phyloP scores from a whole-genome alignment of 64 coral and sea anemone genomes.

The Platygyra sinensis region DNA sequence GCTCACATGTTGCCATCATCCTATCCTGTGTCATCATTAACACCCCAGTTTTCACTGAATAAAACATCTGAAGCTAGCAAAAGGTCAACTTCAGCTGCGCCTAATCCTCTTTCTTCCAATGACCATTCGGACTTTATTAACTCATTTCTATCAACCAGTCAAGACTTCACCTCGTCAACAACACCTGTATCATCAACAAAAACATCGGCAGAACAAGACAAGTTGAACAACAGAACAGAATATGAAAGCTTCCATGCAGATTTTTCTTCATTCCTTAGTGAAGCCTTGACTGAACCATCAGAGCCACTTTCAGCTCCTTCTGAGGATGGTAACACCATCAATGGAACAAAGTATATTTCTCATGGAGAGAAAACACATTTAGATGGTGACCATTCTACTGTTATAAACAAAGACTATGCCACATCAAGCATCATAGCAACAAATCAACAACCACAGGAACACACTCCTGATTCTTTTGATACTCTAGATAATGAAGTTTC shows the following conservation, averaged over 20 bases:
- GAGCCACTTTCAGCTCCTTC: background rate
- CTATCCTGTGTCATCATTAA: background rate
- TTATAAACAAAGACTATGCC: background rate
- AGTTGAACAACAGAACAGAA: constrained; percentile 2
- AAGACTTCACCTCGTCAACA: background rate
- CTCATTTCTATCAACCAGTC: constrained; percentile 27
- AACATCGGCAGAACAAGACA: background rate
- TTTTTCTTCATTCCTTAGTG: constrained; percentile 26
- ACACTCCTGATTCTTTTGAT: constrained; percentile 11
- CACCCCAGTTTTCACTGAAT: background rate
- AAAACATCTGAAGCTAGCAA: background rate
- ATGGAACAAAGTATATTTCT: background rate
- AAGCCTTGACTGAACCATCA: background rate
- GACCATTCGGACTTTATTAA: constrained; percentile 29
- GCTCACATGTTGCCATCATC: background rate
- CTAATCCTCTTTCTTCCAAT: background rate
- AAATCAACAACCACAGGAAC: background rate
- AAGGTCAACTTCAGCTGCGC: background rate
- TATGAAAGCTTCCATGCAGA: constrained; percentile 33
- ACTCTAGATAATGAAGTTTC: constrained; percentile 6
- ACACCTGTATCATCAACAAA: background rate
- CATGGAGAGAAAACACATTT: background rate
- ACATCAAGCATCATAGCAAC: background rate
- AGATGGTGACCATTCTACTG: background rate
- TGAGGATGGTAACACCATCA: background rate